Conservation (phyloP, 2,113 vertebrate species). For the Corythoichthys intestinalis region DNA sequence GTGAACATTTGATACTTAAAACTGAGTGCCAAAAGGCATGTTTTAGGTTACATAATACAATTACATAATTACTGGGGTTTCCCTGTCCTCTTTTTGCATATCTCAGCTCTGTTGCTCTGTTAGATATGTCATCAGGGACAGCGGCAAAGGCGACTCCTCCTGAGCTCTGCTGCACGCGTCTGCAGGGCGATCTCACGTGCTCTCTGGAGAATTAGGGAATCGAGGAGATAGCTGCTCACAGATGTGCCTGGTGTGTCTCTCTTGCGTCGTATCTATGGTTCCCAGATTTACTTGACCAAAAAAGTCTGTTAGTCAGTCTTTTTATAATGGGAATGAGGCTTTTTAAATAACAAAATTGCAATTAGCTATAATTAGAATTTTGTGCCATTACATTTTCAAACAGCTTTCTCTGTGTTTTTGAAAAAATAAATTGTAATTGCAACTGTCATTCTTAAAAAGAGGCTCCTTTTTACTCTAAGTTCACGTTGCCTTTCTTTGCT, state of each 20-base stretch:
- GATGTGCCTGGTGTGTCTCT: slow-evolving; percentile 50
- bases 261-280: slow-evolving; percentile 33
- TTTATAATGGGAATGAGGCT: not conserved
- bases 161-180: slow-evolving; percentile 51
- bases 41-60: not conserved
- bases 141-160: slow-evolving; percentile 45
- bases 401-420: not conserved
- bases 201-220: slow-evolving; percentile 54
- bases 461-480: too few species aligned
- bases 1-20: not conserved
- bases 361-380: not conserved
- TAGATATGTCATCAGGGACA: slow-evolving; percentile 42
- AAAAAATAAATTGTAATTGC: too few species aligned
- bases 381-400: not conserved
- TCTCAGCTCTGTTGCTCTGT: slow-evolving; percentile 40
- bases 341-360: not conserved
- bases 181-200: slow-evolving; percentile 53
- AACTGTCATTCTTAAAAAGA: too few species aligned
- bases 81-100: slow-evolving; percentile 36
- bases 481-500: too few species aligned
- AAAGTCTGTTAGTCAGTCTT: not conserved
- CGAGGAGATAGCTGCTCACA: slow-evolving; percentile 39
- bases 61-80: slow-evolving; percentile 49
- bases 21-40: not conserved
- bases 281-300: slow-evolving; percentile 15